A percentile compares a stretch with the other conserved stretches of the same genome.
phyloP scores from a whole-genome alignment of 2,888 invertebrate species.

The Eupithecia vulgata region DNA sequence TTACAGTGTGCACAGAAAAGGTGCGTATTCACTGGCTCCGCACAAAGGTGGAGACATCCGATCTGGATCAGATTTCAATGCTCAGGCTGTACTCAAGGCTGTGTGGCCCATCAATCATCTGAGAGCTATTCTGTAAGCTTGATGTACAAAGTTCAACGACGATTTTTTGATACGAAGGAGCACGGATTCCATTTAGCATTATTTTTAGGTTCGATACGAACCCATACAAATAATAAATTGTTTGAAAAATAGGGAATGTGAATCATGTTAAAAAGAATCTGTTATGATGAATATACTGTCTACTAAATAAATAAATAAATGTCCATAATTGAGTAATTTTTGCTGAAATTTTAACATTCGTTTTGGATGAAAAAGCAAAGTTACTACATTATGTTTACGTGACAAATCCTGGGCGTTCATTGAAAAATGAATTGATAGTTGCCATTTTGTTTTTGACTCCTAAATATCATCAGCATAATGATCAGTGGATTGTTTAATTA shows the following conservation, averaged over 20 bases:
- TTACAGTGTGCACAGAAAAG: background rate
- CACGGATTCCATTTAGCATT: background rate
- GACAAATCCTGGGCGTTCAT: background rate
- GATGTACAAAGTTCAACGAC: background rate
- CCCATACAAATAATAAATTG: too few species aligned
- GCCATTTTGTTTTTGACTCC: too few species aligned
- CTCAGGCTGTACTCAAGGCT: slow-evolving; percentile 12
- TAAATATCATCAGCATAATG: too few species aligned
- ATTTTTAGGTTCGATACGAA: too few species aligned
- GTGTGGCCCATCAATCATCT: slow-evolving; percentile 32
- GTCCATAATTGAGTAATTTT: background rate
- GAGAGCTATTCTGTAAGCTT: background rate
- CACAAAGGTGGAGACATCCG: background rate
- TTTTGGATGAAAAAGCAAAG: too few species aligned
- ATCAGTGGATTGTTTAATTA: too few species aligned
- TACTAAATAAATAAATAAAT: too few species aligned
- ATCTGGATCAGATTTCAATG: slow-evolving; percentile 6
- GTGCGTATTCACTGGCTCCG: background rate
- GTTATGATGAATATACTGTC: too few species aligned
- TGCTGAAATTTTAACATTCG: background rate
- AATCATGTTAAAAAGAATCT: too few species aligned
- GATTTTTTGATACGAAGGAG: background rate
- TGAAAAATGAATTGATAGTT: background rate
- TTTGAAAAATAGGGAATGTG: too few species aligned
- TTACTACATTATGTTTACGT: too few species aligned